phyloP scores from a whole-genome alignment of 2,888 invertebrate species.

The Salpingus planirostris region DNA sequence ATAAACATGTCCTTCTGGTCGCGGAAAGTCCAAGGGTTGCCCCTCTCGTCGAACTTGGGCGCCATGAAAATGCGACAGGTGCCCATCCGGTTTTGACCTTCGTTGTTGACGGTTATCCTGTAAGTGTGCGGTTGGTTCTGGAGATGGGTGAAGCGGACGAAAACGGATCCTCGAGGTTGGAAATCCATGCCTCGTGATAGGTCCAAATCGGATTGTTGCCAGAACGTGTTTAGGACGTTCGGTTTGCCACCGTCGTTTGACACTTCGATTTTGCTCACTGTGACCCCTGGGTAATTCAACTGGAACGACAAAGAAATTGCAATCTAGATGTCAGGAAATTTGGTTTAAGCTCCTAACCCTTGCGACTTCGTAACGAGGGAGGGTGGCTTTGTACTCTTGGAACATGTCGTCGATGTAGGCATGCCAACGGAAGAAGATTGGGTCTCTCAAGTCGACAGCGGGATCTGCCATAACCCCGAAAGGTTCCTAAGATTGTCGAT shows the following conservation, averaged over 20 bases:
- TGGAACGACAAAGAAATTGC: constrained; percentile 28
- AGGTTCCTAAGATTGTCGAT: constrained; percentile 51
- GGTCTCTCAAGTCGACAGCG: constrained; percentile 79
- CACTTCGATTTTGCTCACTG: constrained; percentile 51
- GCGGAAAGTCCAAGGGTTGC: constrained; percentile 51
- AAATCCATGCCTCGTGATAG: constrained; percentile 76
- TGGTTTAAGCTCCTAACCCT: too few relatives aligned
- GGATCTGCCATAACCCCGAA: constrained; percentile 81
- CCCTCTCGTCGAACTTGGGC: constrained; percentile 58
- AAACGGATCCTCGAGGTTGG: constrained; percentile 63
- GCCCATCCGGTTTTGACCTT: constrained; percentile 42
- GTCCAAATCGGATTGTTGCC: constrained; percentile 73
- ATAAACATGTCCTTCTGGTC: constrained; percentile 60
- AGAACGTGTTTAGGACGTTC: constrained; percentile 60
- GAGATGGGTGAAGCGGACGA: constrained; percentile 65
- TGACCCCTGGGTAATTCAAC: constrained; percentile 57
- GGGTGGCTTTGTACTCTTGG: constrained; percentile 60
- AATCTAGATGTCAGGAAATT: constrained; percentile 2
- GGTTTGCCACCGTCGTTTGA: constrained; percentile 41
- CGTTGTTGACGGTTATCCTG: constrained; percentile 38
- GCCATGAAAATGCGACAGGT: constrained; percentile 64
- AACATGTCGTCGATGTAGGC: constrained; percentile 71
- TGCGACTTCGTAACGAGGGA: constrained; percentile 64
- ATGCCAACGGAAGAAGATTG: constrained; percentile 81
- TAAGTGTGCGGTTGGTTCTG: constrained; percentile 66